phyloP scores from a whole-genome alignment of 2,113 vertebrate genomes.

The Rhombomys opimus region DNA sequence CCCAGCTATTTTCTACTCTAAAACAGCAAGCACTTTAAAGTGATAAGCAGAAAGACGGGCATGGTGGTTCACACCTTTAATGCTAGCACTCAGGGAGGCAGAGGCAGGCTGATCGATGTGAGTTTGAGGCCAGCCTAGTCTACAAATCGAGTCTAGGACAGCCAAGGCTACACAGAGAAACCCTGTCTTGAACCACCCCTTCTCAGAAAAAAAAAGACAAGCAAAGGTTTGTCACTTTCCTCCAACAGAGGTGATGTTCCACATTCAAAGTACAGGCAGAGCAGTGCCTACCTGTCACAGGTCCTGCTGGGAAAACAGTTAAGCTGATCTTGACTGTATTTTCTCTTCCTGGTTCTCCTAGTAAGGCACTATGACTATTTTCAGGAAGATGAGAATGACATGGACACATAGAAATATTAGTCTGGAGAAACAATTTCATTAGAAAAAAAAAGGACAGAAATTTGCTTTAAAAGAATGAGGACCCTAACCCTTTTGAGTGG shows the following conservation, averaged over 20 bases:
- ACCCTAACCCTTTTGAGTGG: neutral
- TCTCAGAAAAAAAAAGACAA: neutral
- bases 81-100: no score
- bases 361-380: neutral
- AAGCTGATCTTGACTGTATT: neutral
- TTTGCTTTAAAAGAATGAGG: neutral
- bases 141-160: no score
- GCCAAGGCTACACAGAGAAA: no score
- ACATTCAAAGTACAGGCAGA: neutral
- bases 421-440: neutral
- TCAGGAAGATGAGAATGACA: neutral
- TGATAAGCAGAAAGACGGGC: neutral
- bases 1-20: neutral
- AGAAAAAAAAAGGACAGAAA: neutral
- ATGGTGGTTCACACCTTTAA: no score
- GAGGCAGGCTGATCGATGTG: no score
- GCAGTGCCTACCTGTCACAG: constrained; percentile 20
- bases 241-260: neutral
- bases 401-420: neutral
- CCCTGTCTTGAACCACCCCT: no score
- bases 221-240: neutral
- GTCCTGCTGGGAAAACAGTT: neutral
- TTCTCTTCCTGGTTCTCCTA: neutral
- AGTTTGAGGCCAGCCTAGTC: no score
- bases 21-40: neutral